Percentiles rank a stretch among this genome's conserved stretches.
These are phyloP conservation scores for Drosophila formosana DNA, from an alignment of 2,888 invertebrate genomes.

Conservation along the genomic window DNA sequence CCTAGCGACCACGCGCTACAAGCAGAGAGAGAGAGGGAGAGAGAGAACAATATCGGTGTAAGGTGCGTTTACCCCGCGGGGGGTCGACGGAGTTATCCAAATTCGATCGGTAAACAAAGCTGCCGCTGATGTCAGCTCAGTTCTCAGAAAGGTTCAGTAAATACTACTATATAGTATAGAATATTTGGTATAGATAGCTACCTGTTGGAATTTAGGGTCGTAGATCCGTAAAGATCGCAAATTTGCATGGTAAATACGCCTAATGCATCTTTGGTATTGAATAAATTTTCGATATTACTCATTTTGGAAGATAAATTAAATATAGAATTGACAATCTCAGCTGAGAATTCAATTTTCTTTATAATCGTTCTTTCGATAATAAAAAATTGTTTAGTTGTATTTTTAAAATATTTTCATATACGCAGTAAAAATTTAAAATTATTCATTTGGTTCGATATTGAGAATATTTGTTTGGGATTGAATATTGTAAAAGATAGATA, in stretches of 20 bases:
- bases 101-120: conserved; percentile 7
- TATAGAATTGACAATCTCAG: no score
- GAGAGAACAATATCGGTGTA: conserved; percentile 4
- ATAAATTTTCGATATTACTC: no score
- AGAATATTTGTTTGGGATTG: no score
- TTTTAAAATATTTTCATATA: no score
- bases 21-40: not conserved
- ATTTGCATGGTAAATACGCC: not conserved
- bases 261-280: not conserved
- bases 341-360: no score
- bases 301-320: no score
- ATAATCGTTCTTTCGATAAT: no score
- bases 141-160: not conserved
- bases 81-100: not conserved
- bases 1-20: conserved; percentile 13
- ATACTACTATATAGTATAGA: not conserved
- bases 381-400: no score
- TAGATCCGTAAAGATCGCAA: not conserved
- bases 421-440: no score
- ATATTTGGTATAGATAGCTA: not conserved
- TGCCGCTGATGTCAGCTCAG: conserved; percentile 2
- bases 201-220: not conserved
- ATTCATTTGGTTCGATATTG: no score
- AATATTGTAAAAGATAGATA: no score
- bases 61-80: conserved; percentile 1